Base-by-base conservation (phyloP, 2,888 invertebrate species). In the Synergus gifuensis region DNA sequence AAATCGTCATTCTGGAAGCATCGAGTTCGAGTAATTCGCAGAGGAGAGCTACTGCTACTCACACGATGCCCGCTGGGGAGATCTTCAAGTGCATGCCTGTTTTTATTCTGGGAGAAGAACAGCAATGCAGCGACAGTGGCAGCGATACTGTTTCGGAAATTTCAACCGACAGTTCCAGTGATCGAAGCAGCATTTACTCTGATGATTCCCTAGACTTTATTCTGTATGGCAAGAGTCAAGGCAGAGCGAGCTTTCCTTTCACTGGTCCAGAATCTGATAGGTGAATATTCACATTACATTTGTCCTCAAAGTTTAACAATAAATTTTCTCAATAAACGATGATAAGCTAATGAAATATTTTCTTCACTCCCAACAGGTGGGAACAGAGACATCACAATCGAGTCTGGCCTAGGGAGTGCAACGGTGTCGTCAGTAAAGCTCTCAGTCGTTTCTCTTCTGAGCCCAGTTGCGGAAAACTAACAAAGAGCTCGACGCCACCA, bases 111-210 rank as follows among this genome's bases (percentile, higher is more conserved):
- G 92, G 92, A 42, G 93, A 93, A 77, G 89, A 90, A 76, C 91
- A 91, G 60, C 91, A 92, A 40, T 91, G 90, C 80, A 91, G 90
- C 85, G 93, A 93, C 87, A 92, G 92, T 79, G 92, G 92, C 78
- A 93, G 93, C 82, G 93, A 93, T 83, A 92, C 93, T 2, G 91
- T 93, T 5, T 93, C 93, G 36, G 93, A 93, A 85, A 93, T 93
- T 85, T 93, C 93, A 16, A 92, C 93, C n/a, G 93, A 93, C 84
- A 93, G 93, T 42, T 92, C 93, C 76, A 93, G 93, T 85, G 93
- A 93, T 83, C 91, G 93, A 7, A 93, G 93, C 77, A 93, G 93
- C 85, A 93, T 93, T 77, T 93, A 93, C 78, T 93, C 93, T 36
- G 93, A 93, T 83, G 93, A 93, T 78, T 92, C 93, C 3, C 85